Evolutionary conservation across 2,888 invertebrate species (phyloP).

Genomic region (Rutpela maculata): DNA sequence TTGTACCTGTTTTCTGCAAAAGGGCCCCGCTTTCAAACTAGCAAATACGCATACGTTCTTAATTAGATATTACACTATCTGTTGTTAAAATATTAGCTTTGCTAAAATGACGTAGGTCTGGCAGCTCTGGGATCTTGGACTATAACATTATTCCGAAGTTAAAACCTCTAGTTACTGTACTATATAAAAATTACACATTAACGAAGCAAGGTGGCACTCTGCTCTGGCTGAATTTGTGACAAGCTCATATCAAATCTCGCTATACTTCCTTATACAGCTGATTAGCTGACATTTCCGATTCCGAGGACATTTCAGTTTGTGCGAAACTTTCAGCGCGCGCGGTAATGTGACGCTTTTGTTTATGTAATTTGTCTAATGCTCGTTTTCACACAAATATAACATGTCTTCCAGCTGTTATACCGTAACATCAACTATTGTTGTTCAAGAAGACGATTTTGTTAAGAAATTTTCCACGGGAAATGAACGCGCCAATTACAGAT

Average conservation of each 20-base stretch:
- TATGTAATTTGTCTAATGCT: slow-evolving; percentile 3
- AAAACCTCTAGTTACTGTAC: no score
- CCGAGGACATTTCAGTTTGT: slow-evolving; percentile 45
- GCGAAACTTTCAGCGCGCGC: slow-evolving; percentile 43
- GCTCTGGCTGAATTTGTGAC: background rate
- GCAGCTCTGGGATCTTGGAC: no score
- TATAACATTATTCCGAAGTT: no score
- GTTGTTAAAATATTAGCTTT: no score
- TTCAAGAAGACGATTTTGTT: slow-evolving; percentile 40
- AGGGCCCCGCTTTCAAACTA: no score
- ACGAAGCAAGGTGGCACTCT: background rate
- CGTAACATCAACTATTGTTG: slow-evolving; percentile 20
- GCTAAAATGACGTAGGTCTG: no score
- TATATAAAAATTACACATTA: background rate
- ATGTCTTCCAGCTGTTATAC: slow-evolving; percentile 36
- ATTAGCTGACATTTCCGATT: slow-evolving; percentile 6
- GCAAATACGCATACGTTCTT: no score
- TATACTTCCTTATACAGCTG: background rate
- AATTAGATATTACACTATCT: no score
- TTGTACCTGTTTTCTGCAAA: no score
- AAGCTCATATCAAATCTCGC: background rate
- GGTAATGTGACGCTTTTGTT: slow-evolving; percentile 23
- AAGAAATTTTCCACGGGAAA: slow-evolving; percentile 42
- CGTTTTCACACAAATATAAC: slow-evolving; percentile 13
- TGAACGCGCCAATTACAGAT: slow-evolving; percentile 44